Conservation (phyloP, 2,888 invertebrate species). For the Corythucha ciliata region DNA sequence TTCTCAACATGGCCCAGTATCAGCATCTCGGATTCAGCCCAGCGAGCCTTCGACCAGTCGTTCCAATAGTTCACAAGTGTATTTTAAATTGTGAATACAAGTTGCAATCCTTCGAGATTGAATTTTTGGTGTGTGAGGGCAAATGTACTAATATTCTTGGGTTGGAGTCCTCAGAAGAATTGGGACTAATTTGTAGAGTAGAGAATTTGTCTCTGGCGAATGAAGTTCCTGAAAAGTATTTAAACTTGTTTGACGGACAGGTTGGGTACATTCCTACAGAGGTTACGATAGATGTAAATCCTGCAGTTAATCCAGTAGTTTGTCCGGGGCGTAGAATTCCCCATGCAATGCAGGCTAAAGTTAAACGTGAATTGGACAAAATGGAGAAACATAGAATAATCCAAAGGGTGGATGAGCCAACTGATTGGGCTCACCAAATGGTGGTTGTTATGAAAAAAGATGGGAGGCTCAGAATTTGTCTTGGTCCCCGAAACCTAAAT, state of each 20-base stretch:
- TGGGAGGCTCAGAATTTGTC: constrained; percentile 5
- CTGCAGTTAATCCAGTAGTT: neutral
- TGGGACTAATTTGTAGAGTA: too few species aligned
- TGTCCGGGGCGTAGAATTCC: constrained; percentile 5
- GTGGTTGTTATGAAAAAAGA: neutral
- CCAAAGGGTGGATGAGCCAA: neutral
- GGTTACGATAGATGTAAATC: constrained; percentile 5
- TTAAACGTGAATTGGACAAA: constrained; percentile 2
- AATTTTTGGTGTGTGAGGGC: too few species aligned
- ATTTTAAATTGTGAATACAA: too few species aligned
- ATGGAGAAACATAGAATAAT: constrained; percentile 3
- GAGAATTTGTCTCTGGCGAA: too few species aligned
- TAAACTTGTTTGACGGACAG: too few species aligned
- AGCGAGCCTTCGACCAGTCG: neutral
- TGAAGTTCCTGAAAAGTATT: too few species aligned
- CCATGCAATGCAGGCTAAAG: neutral
- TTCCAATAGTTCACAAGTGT: too few species aligned
- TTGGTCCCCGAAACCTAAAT: constrained; percentile 14
- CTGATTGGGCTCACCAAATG: constrained; percentile 12
- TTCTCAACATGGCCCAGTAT: neutral
- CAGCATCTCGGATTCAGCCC: neutral
- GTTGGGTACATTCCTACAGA: too few species aligned
- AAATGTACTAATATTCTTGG: too few species aligned
- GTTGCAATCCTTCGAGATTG: too few species aligned
- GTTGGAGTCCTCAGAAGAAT: too few species aligned